phyloP scores from a whole-genome alignment of 92 coral and sea anemone species.

The Diadumene lineata region DNA sequence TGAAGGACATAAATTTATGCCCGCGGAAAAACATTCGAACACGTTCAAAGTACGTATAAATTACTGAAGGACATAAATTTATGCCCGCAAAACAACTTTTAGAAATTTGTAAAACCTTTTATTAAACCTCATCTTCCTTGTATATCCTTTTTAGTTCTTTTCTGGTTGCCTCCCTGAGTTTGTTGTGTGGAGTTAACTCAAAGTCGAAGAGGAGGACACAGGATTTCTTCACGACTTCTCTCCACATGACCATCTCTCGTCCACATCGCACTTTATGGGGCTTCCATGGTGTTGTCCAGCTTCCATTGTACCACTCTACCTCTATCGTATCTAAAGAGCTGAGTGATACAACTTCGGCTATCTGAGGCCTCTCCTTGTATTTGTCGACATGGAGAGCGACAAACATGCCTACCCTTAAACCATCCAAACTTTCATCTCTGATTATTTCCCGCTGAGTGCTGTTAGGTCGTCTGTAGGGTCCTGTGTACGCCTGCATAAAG shows the following conservation, averaged over 20 bases:
- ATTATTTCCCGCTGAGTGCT: constrained; percentile 24
- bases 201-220: constrained; percentile 34
- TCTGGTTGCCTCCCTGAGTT: constrained; percentile 29
- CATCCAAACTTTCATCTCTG: constrained; percentile 4
- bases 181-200: constrained; percentile 16
- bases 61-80: background rate
- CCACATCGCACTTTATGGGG: constrained; percentile 30
- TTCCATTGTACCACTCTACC: constrained; percentile 33
- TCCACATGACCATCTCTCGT: constrained; percentile 21
- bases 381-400: constrained; percentile 36
- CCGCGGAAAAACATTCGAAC: background rate
- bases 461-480: constrained; percentile 22
- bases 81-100: background rate
- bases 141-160: constrained; percentile 15
- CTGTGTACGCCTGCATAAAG: constrained; percentile 40
- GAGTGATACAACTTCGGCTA: constrained; percentile 13
- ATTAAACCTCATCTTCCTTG: background rate
- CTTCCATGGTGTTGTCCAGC: constrained; percentile 39
- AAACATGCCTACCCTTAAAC: constrained; percentile 20
- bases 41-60: background rate
- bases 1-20: background rate
- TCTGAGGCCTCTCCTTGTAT: constrained; percentile 30
- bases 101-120: background rate
- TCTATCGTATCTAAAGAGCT: constrained; percentile 5
- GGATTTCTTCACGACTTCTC: constrained; percentile 22